These are phyloP conservation scores for Philaethria dido DNA, from an alignment of 2,888 invertebrate species.

Conservation along the genomic window DNA sequence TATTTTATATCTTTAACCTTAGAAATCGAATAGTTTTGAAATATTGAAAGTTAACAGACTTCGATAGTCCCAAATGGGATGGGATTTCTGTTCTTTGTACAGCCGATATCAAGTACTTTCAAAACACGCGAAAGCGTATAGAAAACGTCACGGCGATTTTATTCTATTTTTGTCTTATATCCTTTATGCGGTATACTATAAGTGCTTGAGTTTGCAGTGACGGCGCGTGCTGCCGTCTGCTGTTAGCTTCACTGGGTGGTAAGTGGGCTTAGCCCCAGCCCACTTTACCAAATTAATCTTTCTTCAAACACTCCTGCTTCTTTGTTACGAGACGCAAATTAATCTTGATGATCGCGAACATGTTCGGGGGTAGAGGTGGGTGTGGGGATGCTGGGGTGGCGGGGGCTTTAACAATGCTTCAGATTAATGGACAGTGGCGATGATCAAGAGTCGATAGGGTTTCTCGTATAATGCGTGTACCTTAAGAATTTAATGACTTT, in stretches of 20 bases:
- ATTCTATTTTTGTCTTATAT: slow-evolving; percentile 2
- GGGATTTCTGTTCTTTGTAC: slow-evolving; percentile 30
- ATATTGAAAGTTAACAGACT: background rate
- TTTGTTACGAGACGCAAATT: slow-evolving; percentile 67
- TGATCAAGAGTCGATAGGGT: slow-evolving; percentile 21
- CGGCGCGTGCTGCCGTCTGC: background rate
- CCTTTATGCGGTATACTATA: slow-evolving; percentile 6
- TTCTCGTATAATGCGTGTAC: slow-evolving; percentile 14
- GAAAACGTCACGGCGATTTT: slow-evolving; percentile 21
- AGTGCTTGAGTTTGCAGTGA: slow-evolving; percentile 13
- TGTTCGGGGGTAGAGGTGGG: slow-evolving; percentile 30
- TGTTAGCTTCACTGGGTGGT: slow-evolving; percentile 27
- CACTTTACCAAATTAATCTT: slow-evolving; percentile 79
- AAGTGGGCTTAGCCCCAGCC: slow-evolving; percentile 47
- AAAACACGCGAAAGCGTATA: slow-evolving; percentile 25
- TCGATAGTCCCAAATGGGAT: slow-evolving; percentile 20
- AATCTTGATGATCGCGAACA: slow-evolving; percentile 59
- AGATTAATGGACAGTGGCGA: slow-evolving; percentile 28
- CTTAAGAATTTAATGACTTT: background rate
- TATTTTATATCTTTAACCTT: background rate
- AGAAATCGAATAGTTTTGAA: background rate
- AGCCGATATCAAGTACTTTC: slow-evolving; percentile 33
- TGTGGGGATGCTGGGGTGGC: background rate
- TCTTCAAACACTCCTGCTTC: slow-evolving; percentile 73
- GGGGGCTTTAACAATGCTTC: slow-evolving; percentile 40